phyloP scores from a whole-genome alignment of 2,888 invertebrate species.

The Girardia tigrina region DNA sequence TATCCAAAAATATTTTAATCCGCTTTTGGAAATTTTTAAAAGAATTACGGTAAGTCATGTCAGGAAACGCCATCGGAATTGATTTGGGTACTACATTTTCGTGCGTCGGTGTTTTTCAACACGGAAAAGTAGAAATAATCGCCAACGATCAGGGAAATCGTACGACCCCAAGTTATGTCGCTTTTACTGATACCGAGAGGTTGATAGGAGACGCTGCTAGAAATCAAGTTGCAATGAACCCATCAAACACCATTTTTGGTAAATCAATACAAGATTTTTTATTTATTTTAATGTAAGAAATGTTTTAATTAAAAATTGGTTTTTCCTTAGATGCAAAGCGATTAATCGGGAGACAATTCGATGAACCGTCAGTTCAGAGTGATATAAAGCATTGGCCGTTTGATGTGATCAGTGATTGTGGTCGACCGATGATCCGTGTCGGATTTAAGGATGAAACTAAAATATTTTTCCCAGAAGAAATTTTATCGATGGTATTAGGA shows the following conservation, averaged over 20 bases:
- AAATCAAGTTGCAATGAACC: slow-evolving; percentile 75
- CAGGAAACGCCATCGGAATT: slow-evolving; percentile 90
- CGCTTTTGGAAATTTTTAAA: too few relatives aligned
- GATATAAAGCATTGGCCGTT: slow-evolving; percentile 47
- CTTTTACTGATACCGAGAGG: slow-evolving; percentile 59
- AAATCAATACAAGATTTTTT: too few relatives aligned
- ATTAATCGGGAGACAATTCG: slow-evolving; percentile 44
- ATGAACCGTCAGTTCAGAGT: slow-evolving; percentile 42
- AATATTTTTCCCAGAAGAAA: slow-evolving; percentile 46
- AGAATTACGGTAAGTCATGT: too few relatives aligned
- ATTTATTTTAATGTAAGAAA: too few relatives aligned
- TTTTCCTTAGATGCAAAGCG: slow-evolving; percentile 41
- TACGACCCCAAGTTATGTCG: slow-evolving; percentile 63
- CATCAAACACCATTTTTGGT: slow-evolving; percentile 58
- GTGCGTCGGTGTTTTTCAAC: slow-evolving; percentile 51
- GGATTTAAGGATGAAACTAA: slow-evolving; percentile 45
- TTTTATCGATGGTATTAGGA: slow-evolving; percentile 42
- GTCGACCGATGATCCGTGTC: slow-evolving; percentile 46
- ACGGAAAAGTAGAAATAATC: slow-evolving; percentile 54
- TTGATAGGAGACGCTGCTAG: slow-evolving; percentile 53
- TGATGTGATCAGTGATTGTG: slow-evolving; percentile 40
- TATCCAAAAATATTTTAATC: too few relatives aligned
- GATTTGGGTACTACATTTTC: slow-evolving; percentile 95
- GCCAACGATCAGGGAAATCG: slow-evolving; percentile 58
- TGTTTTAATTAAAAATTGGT: too few relatives aligned